Conservation (phyloP, 2,888 invertebrate genomes). For the Rhingia rostrata region DNA sequence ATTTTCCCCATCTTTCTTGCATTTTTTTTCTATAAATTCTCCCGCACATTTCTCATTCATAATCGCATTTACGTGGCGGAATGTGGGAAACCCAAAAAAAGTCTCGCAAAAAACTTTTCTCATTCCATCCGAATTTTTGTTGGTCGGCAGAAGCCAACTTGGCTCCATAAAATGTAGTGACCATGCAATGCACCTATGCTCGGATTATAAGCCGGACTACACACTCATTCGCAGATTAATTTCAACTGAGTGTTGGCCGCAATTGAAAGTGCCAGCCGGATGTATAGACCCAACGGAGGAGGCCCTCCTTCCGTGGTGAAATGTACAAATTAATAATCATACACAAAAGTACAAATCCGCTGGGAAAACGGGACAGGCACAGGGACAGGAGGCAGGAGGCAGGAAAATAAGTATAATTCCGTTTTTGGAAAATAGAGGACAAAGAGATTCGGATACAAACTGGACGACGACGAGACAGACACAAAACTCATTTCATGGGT, state of each 20-base stretch:
- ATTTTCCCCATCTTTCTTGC: conserved; percentile 27
- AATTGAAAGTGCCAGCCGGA: conserved; percentile 63
- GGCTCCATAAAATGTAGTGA: conserved; percentile 58
- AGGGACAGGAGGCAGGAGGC: conserved; percentile 7
- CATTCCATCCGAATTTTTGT: conserved; percentile 9
- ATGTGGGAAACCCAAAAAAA: conserved; percentile 44
- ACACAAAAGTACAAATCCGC: conserved; percentile 71
- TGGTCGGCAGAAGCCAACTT: conserved; percentile 29
- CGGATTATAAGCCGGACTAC: conserved; percentile 61
- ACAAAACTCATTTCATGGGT: conserved; percentile 83
- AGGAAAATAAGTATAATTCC: conserved; percentile 70
- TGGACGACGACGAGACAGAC: conserved; percentile 64
- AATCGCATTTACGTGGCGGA: conserved; percentile 69
- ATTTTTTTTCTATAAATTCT: background rate
- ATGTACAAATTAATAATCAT: conserved; percentile 73
- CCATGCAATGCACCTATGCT: conserved; percentile 64
- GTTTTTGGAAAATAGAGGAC: conserved; percentile 17
- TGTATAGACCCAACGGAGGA: background rate
- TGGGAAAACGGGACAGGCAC: conserved; percentile 29
- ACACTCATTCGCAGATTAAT: conserved; percentile 54
- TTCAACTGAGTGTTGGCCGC: conserved; percentile 62
- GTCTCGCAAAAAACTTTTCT: conserved; percentile 45
- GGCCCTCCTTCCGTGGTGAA: conserved; percentile 34
- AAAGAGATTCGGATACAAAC: background rate
- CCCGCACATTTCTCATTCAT: conserved; percentile 68